Evolutionary conservation across 2,888 invertebrate genomes (phyloP).

Genomic region (Caenorhabditis sp.): DNA sequence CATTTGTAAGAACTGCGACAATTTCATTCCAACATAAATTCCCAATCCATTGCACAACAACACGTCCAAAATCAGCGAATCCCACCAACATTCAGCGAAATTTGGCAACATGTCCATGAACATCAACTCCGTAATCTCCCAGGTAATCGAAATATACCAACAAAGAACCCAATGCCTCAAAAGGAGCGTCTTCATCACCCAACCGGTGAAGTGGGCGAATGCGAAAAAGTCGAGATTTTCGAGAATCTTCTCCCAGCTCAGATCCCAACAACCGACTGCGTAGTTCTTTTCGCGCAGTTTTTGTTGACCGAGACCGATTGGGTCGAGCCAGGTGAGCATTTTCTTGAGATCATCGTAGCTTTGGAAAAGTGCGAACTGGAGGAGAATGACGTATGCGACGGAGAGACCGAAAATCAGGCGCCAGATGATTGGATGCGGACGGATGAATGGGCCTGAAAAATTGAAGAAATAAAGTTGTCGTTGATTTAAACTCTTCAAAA

Average conservation of each 20-base stretch:
- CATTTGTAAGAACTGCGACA: conserved; percentile 94
- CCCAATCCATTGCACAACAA: conserved; percentile 94
- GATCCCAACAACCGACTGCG: conserved; percentile 94
- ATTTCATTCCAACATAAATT: conserved; percentile 91
- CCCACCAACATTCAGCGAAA: conserved; percentile 89
- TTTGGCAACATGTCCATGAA: conserved; percentile 69
- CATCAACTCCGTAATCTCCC: conserved; percentile 91
- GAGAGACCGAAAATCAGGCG: conserved; percentile 85
- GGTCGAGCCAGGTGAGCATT: conserved; percentile 94
- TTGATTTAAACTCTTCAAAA: too few relatives aligned
- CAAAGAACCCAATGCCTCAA: conserved; percentile 93
- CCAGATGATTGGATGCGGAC: conserved; percentile 98
- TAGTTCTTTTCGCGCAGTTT: conserved; percentile 76
- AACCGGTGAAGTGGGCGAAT: conserved; percentile 93
- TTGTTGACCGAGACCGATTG: conserved; percentile 75
- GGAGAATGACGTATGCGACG: conserved; percentile 74
- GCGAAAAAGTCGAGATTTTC: conserved; percentile 94
- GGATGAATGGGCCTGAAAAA: conserved; percentile 86
- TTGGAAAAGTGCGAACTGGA: conserved; percentile 88
- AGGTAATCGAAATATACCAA: conserved; percentile 98
- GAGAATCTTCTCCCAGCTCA: conserved; percentile 87
- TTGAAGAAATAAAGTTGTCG: too few relatives aligned
- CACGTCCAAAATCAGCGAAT: conserved; percentile 92
- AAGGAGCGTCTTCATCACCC: conserved; percentile 88
- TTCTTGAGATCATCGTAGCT: conserved; percentile 86